Conservation (phyloP, 2,113 vertebrate species). For the Epinephelus lanceolatus region DNA sequence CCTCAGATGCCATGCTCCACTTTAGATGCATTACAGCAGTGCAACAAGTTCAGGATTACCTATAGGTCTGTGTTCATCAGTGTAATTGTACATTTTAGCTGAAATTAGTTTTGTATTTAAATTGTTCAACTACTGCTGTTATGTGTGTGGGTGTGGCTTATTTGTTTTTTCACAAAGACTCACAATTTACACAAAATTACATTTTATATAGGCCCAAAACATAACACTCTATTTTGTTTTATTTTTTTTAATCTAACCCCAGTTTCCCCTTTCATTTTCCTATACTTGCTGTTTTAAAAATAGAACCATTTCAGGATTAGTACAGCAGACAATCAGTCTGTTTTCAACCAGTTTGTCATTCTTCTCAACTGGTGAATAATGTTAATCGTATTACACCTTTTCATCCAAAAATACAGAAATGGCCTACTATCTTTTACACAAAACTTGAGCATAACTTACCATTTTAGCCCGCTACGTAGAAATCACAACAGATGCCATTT, state of each 20-base stretch:
- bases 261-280: slow-evolving; percentile 2
- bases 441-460: slow-evolving; percentile 54
- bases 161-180: slow-evolving; percentile 1
- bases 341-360: not conserved
- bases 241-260: not conserved
- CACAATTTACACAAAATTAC: not conserved
- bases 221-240: not conserved
- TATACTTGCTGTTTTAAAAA: slow-evolving; percentile 7
- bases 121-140: not conserved
- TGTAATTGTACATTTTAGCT: slow-evolving; percentile 10
- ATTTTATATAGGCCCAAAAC: not conserved
- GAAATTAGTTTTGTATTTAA: not conserved
- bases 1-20: slow-evolving; percentile 73
- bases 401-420: not conserved
- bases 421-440: not conserved
- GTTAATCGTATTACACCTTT: not conserved
- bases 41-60: slow-evolving; percentile 4
- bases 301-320: not conserved
- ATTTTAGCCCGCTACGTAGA: slow-evolving; percentile 20
- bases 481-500: slow-evolving; percentile 31
- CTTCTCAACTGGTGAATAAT: not conserved
- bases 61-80: slow-evolving; percentile 1
- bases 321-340: not conserved
- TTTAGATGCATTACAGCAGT: slow-evolving; percentile 47
- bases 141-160: not conserved